A percentile compares a stretch with the other conserved stretches of the same genome.
Conservation (phyloP, 2,888 invertebrate species). For the Osmoderma eremita region DNA sequence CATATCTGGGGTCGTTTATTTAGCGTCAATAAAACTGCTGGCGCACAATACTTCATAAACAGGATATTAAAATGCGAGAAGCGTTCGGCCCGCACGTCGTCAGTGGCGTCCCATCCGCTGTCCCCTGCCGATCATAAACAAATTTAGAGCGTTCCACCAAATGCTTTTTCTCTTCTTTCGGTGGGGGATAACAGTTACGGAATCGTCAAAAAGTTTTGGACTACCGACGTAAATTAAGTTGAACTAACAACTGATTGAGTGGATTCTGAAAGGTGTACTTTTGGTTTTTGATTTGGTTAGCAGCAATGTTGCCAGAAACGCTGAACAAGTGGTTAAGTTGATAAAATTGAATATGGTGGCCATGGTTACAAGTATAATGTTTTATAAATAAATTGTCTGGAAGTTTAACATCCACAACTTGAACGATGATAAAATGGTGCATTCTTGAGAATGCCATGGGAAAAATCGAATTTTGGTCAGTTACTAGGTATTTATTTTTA, state of each 20-base stretch:
- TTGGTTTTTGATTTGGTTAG: no score
- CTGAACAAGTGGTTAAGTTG: no score
- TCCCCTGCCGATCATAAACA: slow-evolving; percentile 33
- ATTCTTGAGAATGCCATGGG: no score
- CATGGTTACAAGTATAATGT: no score
- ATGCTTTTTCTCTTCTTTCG: slow-evolving; percentile 42
- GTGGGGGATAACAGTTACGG: not conserved
- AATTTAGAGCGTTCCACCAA: slow-evolving; percentile 26
- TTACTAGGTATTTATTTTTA: no score
- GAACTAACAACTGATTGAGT: not conserved
- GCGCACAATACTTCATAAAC: slow-evolving; percentile 34
- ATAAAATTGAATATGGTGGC: no score
- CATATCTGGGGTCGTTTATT: slow-evolving; percentile 16
- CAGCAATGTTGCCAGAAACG: no score
- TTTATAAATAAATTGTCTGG: no score
- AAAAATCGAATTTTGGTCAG: no score
- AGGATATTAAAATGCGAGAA: slow-evolving; percentile 36
- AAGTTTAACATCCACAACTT: no score
- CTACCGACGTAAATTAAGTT: not conserved
- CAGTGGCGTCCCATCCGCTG: not conserved
- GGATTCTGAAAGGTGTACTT: no score
- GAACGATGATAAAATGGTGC: no score
- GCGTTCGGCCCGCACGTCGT: slow-evolving; percentile 15
- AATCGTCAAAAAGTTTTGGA: not conserved
- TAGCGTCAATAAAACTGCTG: slow-evolving; percentile 18